These are phyloP conservation scores for Mermis nigrescens DNA, from an alignment of 2,888 invertebrate genomes.

Conservation along the genomic window DNA sequence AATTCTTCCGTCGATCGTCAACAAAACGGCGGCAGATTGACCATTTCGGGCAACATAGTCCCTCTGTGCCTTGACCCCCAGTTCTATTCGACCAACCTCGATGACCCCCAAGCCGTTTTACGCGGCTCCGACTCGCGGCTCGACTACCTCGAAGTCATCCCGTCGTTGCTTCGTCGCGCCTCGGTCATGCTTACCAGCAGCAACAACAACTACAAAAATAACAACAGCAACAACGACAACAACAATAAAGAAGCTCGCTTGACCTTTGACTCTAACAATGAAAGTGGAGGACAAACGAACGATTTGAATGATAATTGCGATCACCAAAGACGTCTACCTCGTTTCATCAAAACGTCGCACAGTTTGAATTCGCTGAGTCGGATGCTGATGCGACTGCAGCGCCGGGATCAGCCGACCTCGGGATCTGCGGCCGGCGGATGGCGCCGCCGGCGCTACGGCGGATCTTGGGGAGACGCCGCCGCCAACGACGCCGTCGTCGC, in stretches of 20 bases:
- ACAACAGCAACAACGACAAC: not conserved
- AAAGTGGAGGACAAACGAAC: no score
- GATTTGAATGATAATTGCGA: no score
- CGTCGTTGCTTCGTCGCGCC: not conserved
- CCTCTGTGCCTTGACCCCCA: not conserved
- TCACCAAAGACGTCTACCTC: no score
- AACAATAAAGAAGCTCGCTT: not conserved
- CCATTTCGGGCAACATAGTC: not conserved
- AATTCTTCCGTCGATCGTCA: not conserved
- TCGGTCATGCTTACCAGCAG: not conserved
- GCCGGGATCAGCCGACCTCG: no score
- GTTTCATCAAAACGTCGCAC: not conserved
- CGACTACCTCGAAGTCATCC: not conserved
- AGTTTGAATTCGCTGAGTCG: not conserved
- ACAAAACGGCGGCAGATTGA: not conserved
- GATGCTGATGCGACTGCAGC: not conserved
- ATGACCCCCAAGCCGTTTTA: not conserved
- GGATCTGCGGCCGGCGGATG: not conserved
- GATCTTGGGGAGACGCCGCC: not conserved
- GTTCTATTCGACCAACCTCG: not conserved
- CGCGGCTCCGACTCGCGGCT: not conserved
- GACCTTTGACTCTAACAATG: no score
- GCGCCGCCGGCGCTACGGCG: not conserved
- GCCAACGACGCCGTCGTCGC: no score
- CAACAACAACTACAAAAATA: not conserved